Percentiles rank a stretch among this genome's conserved stretches.
Evolutionary conservation across 2,113 vertebrate genomes (phyloP).

Genomic region (Perca flavescens): DNA sequence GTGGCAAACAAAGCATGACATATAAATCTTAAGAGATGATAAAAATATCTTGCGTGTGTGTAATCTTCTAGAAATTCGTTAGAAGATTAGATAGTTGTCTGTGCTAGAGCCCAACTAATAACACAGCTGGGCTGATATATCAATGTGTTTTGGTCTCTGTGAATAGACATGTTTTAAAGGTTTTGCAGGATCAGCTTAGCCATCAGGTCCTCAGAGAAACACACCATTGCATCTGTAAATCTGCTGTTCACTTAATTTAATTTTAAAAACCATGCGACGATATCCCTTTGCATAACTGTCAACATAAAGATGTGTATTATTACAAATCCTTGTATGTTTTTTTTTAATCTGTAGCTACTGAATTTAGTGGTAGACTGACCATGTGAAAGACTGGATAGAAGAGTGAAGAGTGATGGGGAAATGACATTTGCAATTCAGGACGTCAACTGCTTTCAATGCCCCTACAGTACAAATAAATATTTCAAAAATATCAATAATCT

Average conservation of each 20-base stretch:
- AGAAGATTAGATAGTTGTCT: neutral
- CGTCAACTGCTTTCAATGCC: constrained; percentile 8
- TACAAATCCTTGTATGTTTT: neutral
- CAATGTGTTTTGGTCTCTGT: neutral
- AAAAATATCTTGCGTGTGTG: neutral
- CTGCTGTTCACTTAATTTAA: no score
- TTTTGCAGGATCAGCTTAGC: neutral
- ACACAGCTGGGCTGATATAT: neutral
- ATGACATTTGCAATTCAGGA: constrained; percentile 44
- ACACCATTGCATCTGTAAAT: no score
- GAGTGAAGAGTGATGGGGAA: neutral
- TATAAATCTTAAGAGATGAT: neutral
- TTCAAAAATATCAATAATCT: constrained; percentile 12
- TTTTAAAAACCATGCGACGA: no score
- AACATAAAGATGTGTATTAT: no score
- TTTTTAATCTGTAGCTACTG: no score
- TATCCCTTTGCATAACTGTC: no score
- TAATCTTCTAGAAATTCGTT: neutral
- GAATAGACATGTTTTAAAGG: neutral
- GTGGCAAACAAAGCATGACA: neutral
- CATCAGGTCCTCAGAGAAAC: no score
- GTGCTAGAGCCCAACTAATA: neutral
- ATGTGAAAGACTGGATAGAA: neutral
- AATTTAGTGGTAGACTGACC: neutral
- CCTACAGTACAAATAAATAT: constrained; percentile 34